phyloP scores from a whole-genome alignment of 2,888 invertebrate species.

The Bellardia pandia region DNA sequence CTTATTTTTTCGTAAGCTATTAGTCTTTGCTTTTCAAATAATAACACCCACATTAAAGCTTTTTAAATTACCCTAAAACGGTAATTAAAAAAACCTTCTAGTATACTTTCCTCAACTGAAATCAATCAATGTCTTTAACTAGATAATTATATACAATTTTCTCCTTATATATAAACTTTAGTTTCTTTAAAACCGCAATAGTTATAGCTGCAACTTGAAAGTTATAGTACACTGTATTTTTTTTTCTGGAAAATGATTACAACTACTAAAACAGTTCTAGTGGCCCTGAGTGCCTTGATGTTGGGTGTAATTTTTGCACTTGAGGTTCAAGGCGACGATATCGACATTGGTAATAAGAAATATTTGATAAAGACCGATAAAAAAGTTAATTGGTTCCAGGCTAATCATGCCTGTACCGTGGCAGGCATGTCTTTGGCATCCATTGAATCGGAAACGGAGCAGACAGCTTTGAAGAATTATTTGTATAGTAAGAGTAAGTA shows the following conservation, averaged over 20 bases:
- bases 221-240: neutral
- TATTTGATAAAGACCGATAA: conserved; percentile 54
- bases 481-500: conserved; percentile 51
- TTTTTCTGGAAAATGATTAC: conserved; percentile 4
- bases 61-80: too few species aligned
- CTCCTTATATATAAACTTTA: too few species aligned
- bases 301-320: neutral
- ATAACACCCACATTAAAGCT: too few species aligned
- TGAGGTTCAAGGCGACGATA: neutral
- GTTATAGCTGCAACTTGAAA: neutral
- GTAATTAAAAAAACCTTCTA: too few species aligned
- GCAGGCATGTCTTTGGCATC: conserved; percentile 70
- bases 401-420: conserved; percentile 71
- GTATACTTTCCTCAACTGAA: neutral
- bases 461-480: conserved; percentile 53
- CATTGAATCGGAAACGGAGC: conserved; percentile 64
- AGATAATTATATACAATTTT: neutral
- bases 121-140: neutral
- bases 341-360: conserved; percentile 60
- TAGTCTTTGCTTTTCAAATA: too few species aligned
- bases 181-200: neutral
- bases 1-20: too few species aligned
- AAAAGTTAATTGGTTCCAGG: conserved; percentile 74
- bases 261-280: neutral
- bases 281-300: neutral